A percentile compares a stretch with the other conserved stretches of the same genome.
These are phyloP conservation scores for Sthenelais limicola DNA, from an alignment of 2,888 invertebrate genomes.

Conservation along the genomic window DNA sequence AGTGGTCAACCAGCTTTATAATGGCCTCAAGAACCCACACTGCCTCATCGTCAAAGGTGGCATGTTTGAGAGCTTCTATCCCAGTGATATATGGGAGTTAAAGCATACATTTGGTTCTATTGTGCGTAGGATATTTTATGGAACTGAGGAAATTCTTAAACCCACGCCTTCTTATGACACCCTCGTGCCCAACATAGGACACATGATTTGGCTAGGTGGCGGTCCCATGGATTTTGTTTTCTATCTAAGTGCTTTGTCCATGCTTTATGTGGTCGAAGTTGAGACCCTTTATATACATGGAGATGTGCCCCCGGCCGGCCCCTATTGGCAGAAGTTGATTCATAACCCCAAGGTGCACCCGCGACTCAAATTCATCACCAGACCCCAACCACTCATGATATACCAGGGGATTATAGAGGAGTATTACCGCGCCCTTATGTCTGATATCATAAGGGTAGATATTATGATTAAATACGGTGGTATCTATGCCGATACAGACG, in stretches of 20 bases:
- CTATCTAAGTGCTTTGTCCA: constrained; percentile 65
- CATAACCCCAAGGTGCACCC: constrained; percentile 47
- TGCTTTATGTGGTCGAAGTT: constrained; percentile 61
- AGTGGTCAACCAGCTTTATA: constrained; percentile 42
- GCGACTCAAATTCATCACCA: constrained; percentile 45
- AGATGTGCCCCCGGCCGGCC: constrained; percentile 57
- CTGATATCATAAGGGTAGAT: constrained; percentile 67
- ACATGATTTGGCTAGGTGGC: constrained; percentile 66
- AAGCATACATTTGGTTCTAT: constrained; percentile 55
- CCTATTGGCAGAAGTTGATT: constrained; percentile 55
- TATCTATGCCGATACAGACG: constrained; percentile 70
- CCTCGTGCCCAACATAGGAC: constrained; percentile 65
- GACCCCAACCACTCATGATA: constrained; percentile 42
- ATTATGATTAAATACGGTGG: constrained; percentile 68
- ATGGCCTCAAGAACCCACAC: constrained; percentile 13
- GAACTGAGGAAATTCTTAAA: constrained; percentile 50
- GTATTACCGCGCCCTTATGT: constrained; percentile 60
- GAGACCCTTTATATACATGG: constrained; percentile 65
- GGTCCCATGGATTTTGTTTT: constrained; percentile 62
- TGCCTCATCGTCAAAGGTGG: constrained; percentile 46
- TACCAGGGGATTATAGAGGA: constrained; percentile 37
- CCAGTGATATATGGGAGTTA: constrained; percentile 57
- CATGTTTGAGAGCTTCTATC: constrained; percentile 49
- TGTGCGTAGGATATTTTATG: constrained; percentile 57
- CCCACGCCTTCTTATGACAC: constrained; percentile 46